Percentiles rank a stretch among this genome's conserved stretches.
These are phyloP conservation scores for Peromyscus nudipes DNA, from an alignment of 2,797 vertebrate genomes.

Conservation along the genomic window DNA sequence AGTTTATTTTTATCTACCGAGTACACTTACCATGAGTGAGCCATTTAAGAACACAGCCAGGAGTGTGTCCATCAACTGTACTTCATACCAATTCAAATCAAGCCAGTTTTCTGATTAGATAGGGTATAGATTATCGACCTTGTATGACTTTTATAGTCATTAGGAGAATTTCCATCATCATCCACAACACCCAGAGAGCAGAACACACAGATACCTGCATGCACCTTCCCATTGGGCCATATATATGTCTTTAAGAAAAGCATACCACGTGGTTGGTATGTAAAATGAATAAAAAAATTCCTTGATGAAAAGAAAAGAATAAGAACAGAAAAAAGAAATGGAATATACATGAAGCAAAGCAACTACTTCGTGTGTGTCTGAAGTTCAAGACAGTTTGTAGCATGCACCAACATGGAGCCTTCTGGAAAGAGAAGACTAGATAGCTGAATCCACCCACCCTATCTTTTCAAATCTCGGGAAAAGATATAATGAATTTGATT, in stretches of 20 bases:
- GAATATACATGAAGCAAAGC: constrained; percentile 41
- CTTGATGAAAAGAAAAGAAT: no score
- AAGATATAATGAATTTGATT: not conserved
- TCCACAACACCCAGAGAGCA: not conserved
- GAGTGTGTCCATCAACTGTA: not conserved
- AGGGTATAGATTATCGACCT: not conserved
- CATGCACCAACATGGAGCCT: not conserved
- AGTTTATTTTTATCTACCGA: constrained; percentile 28
- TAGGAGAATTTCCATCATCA: not conserved
- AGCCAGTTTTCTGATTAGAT: constrained; percentile 48
- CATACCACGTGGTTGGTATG: no score
- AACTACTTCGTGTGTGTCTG: not conserved
- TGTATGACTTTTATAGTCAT: not conserved
- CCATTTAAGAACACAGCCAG: no score
- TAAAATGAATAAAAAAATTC: no score
- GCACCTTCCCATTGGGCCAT: not conserved
- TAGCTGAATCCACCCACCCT: not conserved
- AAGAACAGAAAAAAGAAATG: not conserved
- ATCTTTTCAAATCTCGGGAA: constrained; percentile 7
- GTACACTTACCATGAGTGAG: constrained; percentile 57
- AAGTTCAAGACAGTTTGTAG: constrained; percentile 10
- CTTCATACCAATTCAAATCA: constrained; percentile 54
- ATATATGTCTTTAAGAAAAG: not conserved
- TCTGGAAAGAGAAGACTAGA: not conserved
- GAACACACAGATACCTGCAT: not conserved